Evolutionary conservation across 2,113 vertebrate species (phyloP), one percentile per base, ranked within the genome.

Genomic region (Mirounga angustirostris): DNA sequence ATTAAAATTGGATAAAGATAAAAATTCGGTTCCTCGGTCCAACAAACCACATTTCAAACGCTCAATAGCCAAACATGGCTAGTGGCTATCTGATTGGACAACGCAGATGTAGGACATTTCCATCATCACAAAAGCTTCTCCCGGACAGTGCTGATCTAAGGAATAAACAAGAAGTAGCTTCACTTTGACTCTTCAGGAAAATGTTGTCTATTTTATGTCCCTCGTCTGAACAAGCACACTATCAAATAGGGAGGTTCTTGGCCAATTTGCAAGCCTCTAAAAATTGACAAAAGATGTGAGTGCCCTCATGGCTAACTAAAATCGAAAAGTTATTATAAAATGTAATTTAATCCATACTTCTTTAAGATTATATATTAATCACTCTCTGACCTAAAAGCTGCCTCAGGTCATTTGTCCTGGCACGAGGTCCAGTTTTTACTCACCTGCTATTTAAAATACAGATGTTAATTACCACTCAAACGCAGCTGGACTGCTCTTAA

Each of bases 371-470:
- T 46, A 50, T 79, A 36, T 90, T 92, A 81, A 80, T 87, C 26
- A 56, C 50, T 76, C 78, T 96, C 80, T 69, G 56, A 65, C 59
- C 18, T 43, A 76, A 52, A 71, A 81, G 7, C n/a, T 81, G 26
- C 43, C 93, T 95, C 19, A 7, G 43, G 36, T 74, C 36, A 89
- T 93, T 95, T 65, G 89, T 95, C 46, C n/a, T 40, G 71, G 65
- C 71, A 24, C 46, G 33, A 11, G 7, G 6, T 59, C 58, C 24
- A 59, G 28, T 56, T 82, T 91, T 89, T 26, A 79, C 19, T 96
- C 30, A 71, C 21, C 58, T 74, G 30, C 83, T 86, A 19, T 86
- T 85, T 93, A 69, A 74, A 85, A 74, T 40, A 50, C 30, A 96
- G 89, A 93, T 87, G 9, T 71, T 91, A 94, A 93, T 71, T 40